phyloP scores from a whole-genome alignment of 1,140 invertebrate species.

The Fopius arisanus region DNA sequence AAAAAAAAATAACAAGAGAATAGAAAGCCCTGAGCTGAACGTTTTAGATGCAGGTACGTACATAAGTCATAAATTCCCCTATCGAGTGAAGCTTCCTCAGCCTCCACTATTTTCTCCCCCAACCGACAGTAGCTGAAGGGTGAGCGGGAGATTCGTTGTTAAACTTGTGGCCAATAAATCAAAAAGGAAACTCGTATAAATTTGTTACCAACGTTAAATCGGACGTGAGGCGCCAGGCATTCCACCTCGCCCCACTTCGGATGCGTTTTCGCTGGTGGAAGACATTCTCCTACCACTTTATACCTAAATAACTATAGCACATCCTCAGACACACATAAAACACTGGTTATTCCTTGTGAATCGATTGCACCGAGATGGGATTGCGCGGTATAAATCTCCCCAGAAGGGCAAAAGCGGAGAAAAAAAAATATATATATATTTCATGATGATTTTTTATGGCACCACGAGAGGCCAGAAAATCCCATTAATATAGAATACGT shows the following conservation, averaged over 20 bases:
- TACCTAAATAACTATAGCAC: constrained; percentile 11
- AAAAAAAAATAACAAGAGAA: background rate
- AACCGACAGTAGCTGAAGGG: constrained; percentile 1
- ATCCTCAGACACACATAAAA: constrained; percentile 7
- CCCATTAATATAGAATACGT: background rate
- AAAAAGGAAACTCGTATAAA: constrained; percentile 32
- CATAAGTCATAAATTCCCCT: constrained; percentile 52
- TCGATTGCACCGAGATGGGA: background rate
- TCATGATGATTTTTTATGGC: constrained; percentile 1
- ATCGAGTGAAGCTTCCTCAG: constrained; percentile 43
- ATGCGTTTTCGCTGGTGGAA: constrained; percentile 1
- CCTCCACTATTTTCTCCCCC: constrained; percentile 45
- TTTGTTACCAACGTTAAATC: constrained; percentile 32
- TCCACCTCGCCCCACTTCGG: background rate
- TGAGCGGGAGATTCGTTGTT: constrained; percentile 18
- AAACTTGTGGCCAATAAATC: constrained; percentile 33
- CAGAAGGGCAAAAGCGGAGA: background rate
- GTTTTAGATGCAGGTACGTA: constrained; percentile 31
- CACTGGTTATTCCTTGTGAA: background rate
- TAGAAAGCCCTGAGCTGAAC: background rate
- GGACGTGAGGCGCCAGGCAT: constrained; percentile 27
- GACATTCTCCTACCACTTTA: constrained; percentile 9
- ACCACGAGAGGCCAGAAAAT: background rate
- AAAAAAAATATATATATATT: background rate
- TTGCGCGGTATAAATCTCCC: background rate